Base-by-base conservation (phyloP, 2,888 invertebrate genomes). In the Portevinia maculata region DNA sequence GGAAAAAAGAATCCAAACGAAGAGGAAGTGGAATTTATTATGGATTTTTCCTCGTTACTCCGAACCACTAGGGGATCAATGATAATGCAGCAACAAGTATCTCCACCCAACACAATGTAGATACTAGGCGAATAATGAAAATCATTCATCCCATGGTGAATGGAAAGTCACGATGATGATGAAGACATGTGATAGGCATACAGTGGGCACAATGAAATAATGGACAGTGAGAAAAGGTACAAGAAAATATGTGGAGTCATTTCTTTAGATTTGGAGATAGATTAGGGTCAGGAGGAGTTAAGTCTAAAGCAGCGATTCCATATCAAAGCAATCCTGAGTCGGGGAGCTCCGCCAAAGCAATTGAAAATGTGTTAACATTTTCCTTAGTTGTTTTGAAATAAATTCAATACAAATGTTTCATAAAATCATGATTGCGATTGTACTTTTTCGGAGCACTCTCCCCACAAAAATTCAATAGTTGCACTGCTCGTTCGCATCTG, bases 131-230 rank as follows among this genome's bases (percentile, higher is more conserved):
- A 44, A 59, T 60, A 71, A 79, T 71, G 44, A 67, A 67, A 71
- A 46, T 67, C 73, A 79, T 79, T 79, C 67, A 73, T 24, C 8
- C 17, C 65, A 41, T 55, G 55, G 55, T 73, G 73, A 67, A 79
- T 67, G 60, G 53, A 62, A 50, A 79, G 46, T 79, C 73, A 67
- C 39, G 37, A 11, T 44, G 19, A 34, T 34, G 9, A 67, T 64
- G 37, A 41, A 55, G 59, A 60, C 32, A 67, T 73, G 46, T 17
- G 59, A 73, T 65, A 71, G 19, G 13, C 24, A 19, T 60, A 79
- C 79, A 79, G 79, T 73, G 13, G 17, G 2, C 24, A 41, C 55
- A 28, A 30, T 37, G 62, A 73, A 73, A 67, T 48, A 69, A 46
- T 62, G 44, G 30, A 75, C 75, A 13, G 3, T 1, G 13, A 21